Evolutionary conservation across 2,888 invertebrate species (phyloP).

Genomic region (Mycalesis mineus): DNA sequence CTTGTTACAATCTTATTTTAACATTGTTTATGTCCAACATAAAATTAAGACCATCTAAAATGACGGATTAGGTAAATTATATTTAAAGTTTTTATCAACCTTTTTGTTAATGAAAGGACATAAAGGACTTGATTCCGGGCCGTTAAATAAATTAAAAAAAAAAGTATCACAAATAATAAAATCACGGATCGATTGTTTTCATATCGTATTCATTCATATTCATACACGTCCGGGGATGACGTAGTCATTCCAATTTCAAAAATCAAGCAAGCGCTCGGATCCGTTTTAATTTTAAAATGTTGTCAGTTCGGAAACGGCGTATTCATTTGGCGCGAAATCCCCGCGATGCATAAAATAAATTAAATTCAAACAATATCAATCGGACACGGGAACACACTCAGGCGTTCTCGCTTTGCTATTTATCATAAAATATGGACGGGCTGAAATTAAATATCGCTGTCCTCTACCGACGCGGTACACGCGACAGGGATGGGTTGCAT

Average conservation of each 20-base stretch:
- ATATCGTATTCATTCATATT: slow-evolving; percentile 32
- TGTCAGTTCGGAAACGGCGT: slow-evolving; percentile 37
- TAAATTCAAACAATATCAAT: slow-evolving; percentile 68
- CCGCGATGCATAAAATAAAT: slow-evolving; percentile 61
- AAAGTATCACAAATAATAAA: slow-evolving; percentile 14
- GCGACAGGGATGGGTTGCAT: slow-evolving; percentile 40
- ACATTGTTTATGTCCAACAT: too few relatives aligned
- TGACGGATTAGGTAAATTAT: too few relatives aligned
- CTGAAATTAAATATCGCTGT: slow-evolving; percentile 52
- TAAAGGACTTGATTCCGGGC: too few relatives aligned
- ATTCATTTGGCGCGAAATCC: slow-evolving; percentile 56
- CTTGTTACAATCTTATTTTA: too few relatives aligned
- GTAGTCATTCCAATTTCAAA: slow-evolving; percentile 42
- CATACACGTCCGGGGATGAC: slow-evolving; percentile 44
- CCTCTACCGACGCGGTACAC: slow-evolving; percentile 37
- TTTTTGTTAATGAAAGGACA: too few relatives aligned
- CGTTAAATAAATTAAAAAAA: too few relatives aligned
- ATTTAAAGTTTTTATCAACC: too few relatives aligned
- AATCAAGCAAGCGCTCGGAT: slow-evolving; percentile 37
- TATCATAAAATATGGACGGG: slow-evolving; percentile 66
- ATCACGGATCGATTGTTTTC: slow-evolving; percentile 7
- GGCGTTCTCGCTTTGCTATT: slow-evolving; percentile 58
- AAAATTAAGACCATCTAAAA: too few relatives aligned
- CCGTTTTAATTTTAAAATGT: slow-evolving; percentile 34
- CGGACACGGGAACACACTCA: slow-evolving; percentile 68